phyloP scores from a whole-genome alignment of 2,113 vertebrate species.

The Tragelaphus strepsiceros region DNA sequence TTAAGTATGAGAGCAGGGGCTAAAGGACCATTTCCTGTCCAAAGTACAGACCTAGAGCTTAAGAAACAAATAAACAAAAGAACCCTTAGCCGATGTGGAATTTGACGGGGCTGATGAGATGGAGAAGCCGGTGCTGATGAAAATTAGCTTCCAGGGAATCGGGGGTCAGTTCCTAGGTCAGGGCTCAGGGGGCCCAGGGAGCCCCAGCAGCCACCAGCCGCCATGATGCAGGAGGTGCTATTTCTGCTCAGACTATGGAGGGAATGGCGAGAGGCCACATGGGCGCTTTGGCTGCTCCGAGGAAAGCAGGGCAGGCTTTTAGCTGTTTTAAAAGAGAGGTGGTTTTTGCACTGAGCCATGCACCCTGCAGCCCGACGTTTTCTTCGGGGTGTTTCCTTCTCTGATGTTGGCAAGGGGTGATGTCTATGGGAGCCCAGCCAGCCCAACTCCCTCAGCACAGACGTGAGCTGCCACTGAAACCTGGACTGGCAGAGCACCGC shows the following conservation, averaged over 20 bases:
- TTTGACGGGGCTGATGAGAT: neutral
- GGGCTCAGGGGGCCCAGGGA: neutral
- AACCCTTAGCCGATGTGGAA: neutral
- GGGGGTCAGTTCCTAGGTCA: neutral
- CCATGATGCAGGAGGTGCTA: fast-evolving
- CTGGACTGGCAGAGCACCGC: neutral
- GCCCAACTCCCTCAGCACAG: fast-evolving
- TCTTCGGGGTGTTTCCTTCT: neutral
- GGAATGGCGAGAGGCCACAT: neutral
- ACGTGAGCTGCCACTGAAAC: fast-evolving
- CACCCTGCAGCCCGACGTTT: fast-evolving
- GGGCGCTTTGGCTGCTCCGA: neutral
- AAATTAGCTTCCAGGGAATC: neutral
- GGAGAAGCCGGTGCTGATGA: neutral
- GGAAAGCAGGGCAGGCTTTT: neutral
- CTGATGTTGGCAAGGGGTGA: neutral
- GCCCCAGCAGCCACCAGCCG: neutral
- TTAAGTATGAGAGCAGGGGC: slow-evolving; percentile 68
- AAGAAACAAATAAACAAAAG: neutral
- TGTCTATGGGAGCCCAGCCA: neutral
- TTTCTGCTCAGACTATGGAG: neutral
- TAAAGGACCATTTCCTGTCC: slow-evolving; percentile 33
- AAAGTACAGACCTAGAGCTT: neutral
- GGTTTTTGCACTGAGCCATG: neutral
- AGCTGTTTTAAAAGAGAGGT: neutral